Percentiles rank a stretch among this genome's conserved stretches.
Evolutionary conservation across 2,888 invertebrate genomes (phyloP).

Genomic region (Limnephilus lunatus): DNA sequence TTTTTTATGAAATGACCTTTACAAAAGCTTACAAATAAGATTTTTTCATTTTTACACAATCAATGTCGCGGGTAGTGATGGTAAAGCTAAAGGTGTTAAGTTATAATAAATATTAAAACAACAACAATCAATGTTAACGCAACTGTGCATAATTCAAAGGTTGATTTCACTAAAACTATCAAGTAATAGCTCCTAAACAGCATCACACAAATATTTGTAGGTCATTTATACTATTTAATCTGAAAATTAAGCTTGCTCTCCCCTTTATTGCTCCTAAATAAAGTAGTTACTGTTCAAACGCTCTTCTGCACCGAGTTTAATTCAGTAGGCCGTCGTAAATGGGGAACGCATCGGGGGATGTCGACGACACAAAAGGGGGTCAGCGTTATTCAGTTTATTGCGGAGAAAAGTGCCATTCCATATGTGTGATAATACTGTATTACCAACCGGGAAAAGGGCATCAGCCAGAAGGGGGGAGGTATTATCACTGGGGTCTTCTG

Average conservation of each 20-base stretch:
- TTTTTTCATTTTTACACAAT: too few relatives aligned
- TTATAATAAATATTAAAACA: too few relatives aligned
- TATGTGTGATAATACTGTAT: conserved; percentile 77
- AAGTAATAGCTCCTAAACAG: neutral
- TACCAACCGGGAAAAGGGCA: conserved; percentile 70
- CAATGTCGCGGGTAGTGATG: too few relatives aligned
- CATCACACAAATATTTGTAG: neutral
- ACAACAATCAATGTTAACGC: too few relatives aligned
- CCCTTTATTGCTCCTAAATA: neutral
- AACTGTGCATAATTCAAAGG: too few relatives aligned
- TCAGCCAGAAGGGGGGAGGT: conserved; percentile 68
- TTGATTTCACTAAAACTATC: neutral
- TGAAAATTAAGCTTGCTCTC: neutral
- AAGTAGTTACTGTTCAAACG: neutral
- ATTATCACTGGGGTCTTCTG: conserved; percentile 60
- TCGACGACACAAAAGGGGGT: conserved; percentile 52
- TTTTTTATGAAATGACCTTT: too few relatives aligned
- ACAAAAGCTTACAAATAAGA: too few relatives aligned
- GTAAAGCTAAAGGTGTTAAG: too few relatives aligned
- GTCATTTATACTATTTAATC: neutral
- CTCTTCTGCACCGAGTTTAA: neutral
- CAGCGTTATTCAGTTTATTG: conserved; percentile 73
- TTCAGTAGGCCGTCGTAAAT: conserved; percentile 13
- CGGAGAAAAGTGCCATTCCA: conserved; percentile 72
- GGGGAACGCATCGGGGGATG: neutral